Evolutionary conservation across 2,113 vertebrate species (phyloP).

Genomic region (Xiphias gladius): DNA sequence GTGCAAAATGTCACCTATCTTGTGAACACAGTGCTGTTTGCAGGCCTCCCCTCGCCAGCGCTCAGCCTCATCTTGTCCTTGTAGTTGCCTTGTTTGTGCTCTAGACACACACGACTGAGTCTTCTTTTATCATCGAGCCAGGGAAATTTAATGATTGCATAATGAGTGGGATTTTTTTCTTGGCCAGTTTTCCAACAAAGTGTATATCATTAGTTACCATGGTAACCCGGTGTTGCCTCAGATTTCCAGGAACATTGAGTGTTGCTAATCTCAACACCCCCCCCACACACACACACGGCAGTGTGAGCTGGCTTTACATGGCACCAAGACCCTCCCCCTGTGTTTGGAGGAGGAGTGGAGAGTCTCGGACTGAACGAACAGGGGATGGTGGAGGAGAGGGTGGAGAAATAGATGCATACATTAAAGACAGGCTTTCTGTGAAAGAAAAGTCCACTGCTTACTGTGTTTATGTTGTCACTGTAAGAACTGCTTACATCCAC

Average conservation of each 20-base stretch:
- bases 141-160: not conserved
- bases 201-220: conserved; percentile 23
- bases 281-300: not conserved
- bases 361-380: conserved; percentile 15
- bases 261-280: conserved; percentile 9
- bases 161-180: conserved; percentile 32
- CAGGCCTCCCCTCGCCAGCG: not conserved
- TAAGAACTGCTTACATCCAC: too few species aligned
- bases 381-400: conserved; percentile 22
- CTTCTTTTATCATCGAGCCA: not conserved
- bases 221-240: conserved; percentile 40
- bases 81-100: not conserved
- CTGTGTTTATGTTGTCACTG: not conserved
- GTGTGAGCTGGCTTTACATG: conserved; percentile 35
- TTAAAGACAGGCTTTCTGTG: conserved; percentile 1
- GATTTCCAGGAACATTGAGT: conserved; percentile 41
- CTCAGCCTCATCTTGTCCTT: not conserved
- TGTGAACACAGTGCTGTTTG: not conserved
- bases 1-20: not conserved
- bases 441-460: not conserved
- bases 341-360: conserved; percentile 8
- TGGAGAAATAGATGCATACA: conserved; percentile 27
- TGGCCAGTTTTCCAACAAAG: not conserved
- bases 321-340: conserved; percentile 4
- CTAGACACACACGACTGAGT: not conserved